Percentiles rank a stretch among this genome's conserved stretches.
Evolutionary conservation across 1,140 invertebrate genomes (phyloP).

Genomic region (Aphelenchoides fujianensis): DNA sequence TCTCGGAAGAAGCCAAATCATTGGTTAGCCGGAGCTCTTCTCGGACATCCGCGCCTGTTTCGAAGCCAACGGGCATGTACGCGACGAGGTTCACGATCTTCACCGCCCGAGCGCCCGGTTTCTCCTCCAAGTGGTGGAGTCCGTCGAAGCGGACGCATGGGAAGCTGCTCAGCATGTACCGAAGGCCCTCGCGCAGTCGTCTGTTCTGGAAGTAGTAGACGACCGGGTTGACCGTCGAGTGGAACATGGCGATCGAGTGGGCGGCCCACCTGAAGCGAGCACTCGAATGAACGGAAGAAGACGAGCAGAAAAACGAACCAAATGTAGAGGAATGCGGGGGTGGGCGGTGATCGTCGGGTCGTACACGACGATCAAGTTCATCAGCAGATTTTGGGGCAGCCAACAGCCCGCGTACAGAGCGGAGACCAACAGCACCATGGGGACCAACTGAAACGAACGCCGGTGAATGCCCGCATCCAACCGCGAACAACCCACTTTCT

Average conservation of each 20-base stretch:
- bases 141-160: slow-evolving; percentile 45
- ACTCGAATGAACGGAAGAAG: too few species aligned
- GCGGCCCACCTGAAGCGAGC: too few species aligned
- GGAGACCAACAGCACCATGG: slow-evolving; percentile 59
- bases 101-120: slow-evolving; percentile 26
- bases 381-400: slow-evolving; percentile 61
- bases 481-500: slow-evolving; percentile 41
- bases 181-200: slow-evolving; percentile 56
- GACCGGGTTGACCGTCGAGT: slow-evolving; percentile 61
- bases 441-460: slow-evolving; percentile 51
- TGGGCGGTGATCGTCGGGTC: slow-evolving; percentile 55
- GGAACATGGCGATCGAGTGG: slow-evolving; percentile 59
- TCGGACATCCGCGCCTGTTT: not conserved
- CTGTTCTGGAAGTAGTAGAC: slow-evolving; percentile 57
- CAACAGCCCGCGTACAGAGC: slow-evolving; percentile 60
- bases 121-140: slow-evolving; percentile 38
- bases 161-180: slow-evolving; percentile 51
- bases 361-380: slow-evolving; percentile 59
- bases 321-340: slow-evolving; percentile 57
- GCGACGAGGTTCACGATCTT: slow-evolving; percentile 40
- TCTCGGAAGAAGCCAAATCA: too few species aligned
- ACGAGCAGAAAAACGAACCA: too few species aligned
- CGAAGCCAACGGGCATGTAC: slow-evolving; percentile 39
- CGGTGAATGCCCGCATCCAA: not conserved
- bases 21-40: not conserved